Percentiles rank a stretch among this genome's conserved stretches.
Evolutionary conservation across 2,888 invertebrate species (phyloP).

Genomic region (Eucera pruinosa): DNA sequence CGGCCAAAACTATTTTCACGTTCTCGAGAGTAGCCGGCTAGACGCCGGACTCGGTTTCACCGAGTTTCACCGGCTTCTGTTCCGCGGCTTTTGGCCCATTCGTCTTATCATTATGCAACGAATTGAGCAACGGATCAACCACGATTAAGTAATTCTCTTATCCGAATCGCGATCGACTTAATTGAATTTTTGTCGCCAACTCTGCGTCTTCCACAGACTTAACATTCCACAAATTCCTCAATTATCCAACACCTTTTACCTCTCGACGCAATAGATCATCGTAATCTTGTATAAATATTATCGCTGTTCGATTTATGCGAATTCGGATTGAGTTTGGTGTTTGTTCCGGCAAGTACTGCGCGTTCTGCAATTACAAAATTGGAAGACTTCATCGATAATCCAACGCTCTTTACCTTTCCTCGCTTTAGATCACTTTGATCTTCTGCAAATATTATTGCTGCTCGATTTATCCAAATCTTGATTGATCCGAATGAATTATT

Average conservation of each 20-base stretch:
- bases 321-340: too few species aligned
- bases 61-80: slow-evolving; percentile 76
- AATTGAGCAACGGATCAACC: slow-evolving; percentile 63
- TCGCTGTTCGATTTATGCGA: too few species aligned
- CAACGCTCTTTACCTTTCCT: too few species aligned
- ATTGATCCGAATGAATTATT: too few species aligned
- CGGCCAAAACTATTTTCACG: slow-evolving; percentile 52
- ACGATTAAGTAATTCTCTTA: slow-evolving; percentile 63
- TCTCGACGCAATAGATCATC: too few species aligned
- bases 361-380: too few species aligned
- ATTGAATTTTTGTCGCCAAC: slow-evolving; percentile 26
- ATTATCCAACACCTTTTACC: not conserved
- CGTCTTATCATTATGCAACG: slow-evolving; percentile 71
- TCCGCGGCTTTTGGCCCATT: slow-evolving; percentile 59
- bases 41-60: slow-evolving; percentile 71
- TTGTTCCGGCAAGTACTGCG: too few species aligned
- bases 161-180: slow-evolving; percentile 55
- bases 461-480: too few species aligned
- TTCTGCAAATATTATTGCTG: too few species aligned
- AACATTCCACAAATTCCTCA: not conserved
- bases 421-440: too few species aligned
- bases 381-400: too few species aligned
- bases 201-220: not conserved
- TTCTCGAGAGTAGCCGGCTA: slow-evolving; percentile 36
- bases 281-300: too few species aligned